A percentile compares a stretch with the other conserved stretches of the same genome.
Conservation (phyloP, 1,140 invertebrate species). For the Eupeodes corollae region DNA sequence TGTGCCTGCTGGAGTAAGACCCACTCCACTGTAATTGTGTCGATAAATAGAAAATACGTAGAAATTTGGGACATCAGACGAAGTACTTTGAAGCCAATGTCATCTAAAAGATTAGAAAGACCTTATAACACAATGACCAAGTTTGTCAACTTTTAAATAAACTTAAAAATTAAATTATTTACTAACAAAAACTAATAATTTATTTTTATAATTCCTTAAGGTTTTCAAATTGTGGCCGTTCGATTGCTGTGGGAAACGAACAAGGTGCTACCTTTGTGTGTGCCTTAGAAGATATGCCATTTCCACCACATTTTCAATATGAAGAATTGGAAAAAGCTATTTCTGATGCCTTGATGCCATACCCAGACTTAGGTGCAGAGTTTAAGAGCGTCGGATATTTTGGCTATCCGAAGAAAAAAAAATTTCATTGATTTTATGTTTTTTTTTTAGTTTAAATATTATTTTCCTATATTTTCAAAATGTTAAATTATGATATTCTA, state of each 20-base stretch:
- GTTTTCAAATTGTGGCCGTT: constrained; percentile 52
- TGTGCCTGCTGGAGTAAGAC: constrained; percentile 67
- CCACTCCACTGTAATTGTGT: constrained; percentile 71
- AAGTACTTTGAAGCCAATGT: constrained; percentile 51
- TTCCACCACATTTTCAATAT: constrained; percentile 51
- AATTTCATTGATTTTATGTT: no score
- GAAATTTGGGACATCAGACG: constrained; percentile 61
- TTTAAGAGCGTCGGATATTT: constrained; percentile 43
- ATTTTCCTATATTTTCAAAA: no score
- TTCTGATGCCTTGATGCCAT: constrained; percentile 47
- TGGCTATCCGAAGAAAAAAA: constrained; percentile 21
- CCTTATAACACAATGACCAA: constrained; percentile 20
- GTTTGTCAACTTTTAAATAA: constrained; percentile 24
- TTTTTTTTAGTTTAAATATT: no score
- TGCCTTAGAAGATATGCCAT: constrained; percentile 54
- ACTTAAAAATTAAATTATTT: not conserved
- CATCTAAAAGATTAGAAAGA: constrained; percentile 36
- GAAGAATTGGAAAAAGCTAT: constrained; percentile 47
- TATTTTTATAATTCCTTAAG: constrained; percentile 13
- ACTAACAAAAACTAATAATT: not conserved
- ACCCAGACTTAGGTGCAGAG: constrained; percentile 45
- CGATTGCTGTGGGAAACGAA: constrained; percentile 52
- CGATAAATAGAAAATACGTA: constrained; percentile 55
- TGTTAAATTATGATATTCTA: no score
- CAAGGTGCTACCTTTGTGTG: constrained; percentile 51